Percentiles rank a stretch among this genome's conserved stretches.
Conservation (phyloP, 2,888 invertebrate genomes). For the Hoplodrina ambigua region DNA sequence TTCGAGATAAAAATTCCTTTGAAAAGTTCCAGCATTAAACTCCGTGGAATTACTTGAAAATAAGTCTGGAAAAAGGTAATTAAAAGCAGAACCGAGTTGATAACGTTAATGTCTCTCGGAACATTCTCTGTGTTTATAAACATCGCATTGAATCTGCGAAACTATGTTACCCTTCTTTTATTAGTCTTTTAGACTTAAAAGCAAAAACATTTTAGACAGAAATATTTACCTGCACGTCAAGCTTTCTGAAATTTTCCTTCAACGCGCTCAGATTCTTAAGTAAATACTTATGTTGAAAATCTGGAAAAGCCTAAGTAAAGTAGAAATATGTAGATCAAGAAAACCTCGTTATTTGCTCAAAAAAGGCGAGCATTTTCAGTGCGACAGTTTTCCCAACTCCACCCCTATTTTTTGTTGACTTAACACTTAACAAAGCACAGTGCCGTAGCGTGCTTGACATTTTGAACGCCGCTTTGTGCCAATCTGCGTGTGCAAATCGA, state of each 20-base stretch:
- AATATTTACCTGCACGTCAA: constrained; percentile 15
- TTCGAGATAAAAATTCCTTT: constrained; percentile 64
- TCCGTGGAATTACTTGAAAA: constrained; percentile 48
- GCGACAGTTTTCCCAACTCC: constrained; percentile 60
- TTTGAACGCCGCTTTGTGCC: constrained; percentile 67
- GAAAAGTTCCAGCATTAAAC: constrained; percentile 60
- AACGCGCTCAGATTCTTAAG: constrained; percentile 12
- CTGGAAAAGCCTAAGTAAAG: constrained; percentile 33
- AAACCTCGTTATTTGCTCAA: constrained; percentile 59
- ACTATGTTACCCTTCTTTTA: neutral
- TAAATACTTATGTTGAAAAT: constrained; percentile 38
- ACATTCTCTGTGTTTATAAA: constrained; percentile 8
- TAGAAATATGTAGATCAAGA: constrained; percentile 40
- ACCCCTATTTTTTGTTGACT: constrained; percentile 66
- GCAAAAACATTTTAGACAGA: constrained; percentile 5
- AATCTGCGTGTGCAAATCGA: constrained; percentile 64
- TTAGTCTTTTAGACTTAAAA: constrained; percentile 15
- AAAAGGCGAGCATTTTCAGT: constrained; percentile 43
- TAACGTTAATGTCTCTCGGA: constrained; percentile 32
- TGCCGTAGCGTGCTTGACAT: constrained; percentile 70
- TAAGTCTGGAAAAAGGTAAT: constrained; percentile 56
- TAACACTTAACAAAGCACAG: constrained; percentile 53
- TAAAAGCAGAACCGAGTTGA: constrained; percentile 43
- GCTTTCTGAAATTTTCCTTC: constrained; percentile 12
- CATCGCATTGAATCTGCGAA: neutral